Evolutionary conservation across 2,888 invertebrate genomes (phyloP).

Genomic region (Entomobrya proxima): DNA sequence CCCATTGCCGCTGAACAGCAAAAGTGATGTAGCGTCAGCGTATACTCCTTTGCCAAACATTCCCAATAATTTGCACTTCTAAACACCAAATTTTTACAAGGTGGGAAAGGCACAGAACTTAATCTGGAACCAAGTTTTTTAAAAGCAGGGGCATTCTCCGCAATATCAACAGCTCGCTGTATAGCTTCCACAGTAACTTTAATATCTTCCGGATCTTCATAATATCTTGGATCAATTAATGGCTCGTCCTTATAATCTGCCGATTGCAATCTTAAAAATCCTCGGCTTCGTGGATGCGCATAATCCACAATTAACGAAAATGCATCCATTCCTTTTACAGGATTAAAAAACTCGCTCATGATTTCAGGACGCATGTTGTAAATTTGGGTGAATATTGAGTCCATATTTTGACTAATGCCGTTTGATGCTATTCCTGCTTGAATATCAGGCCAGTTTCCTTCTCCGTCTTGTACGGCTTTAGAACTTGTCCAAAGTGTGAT

Average conservation of each 20-base stretch:
- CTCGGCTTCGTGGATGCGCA: constrained; percentile 52
- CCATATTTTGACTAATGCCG: constrained; percentile 49
- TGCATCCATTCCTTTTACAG: constrained; percentile 48
- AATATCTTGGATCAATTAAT: constrained; percentile 71
- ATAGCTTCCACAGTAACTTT: constrained; percentile 71
- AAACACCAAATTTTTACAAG: constrained; percentile 40
- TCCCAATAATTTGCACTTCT: too few species aligned
- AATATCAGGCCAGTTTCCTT: constrained; percentile 71
- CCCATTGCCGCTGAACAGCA: constrained; percentile 63
- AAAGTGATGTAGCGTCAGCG: constrained; percentile 49
- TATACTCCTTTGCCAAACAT: constrained; percentile 50
- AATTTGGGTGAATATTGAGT: constrained; percentile 36
- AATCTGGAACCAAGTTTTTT: constrained; percentile 37
- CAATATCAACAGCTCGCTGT: constrained; percentile 53
- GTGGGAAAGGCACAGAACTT: constrained; percentile 55
- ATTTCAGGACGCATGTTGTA: constrained; percentile 55
- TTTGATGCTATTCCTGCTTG: constrained; percentile 54
- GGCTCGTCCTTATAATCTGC: constrained; percentile 70
- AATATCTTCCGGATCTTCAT: constrained; percentile 71
- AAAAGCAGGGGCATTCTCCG: constrained; percentile 64
- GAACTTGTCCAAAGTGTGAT: constrained; percentile 63
- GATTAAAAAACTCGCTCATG: constrained; percentile 48
- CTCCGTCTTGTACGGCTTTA: constrained; percentile 56
- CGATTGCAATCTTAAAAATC: constrained; percentile 63
- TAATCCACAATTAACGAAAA: constrained; percentile 51